Percentiles rank a stretch among this genome's conserved stretches.
phyloP scores from a whole-genome alignment of 2,888 invertebrate genomes.

The Pseudoips prasinana region DNA sequence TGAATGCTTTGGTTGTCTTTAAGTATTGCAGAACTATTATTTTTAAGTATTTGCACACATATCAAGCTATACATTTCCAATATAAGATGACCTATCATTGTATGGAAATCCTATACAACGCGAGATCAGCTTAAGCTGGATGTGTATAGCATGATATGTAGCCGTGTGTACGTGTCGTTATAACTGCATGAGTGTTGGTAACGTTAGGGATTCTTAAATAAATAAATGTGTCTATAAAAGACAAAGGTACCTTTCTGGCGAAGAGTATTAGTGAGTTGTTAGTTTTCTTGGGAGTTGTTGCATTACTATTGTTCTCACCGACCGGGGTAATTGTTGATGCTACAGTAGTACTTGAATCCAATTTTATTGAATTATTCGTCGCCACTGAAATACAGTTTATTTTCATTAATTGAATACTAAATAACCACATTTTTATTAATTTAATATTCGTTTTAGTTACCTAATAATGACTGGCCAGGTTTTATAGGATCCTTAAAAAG shows the following conservation, averaged over 20 bases:
- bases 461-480: conserved; percentile 81
- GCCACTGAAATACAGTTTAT: conserved; percentile 44
- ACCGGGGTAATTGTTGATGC: conserved; percentile 37
- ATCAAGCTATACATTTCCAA: too few species aligned
- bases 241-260: conserved; percentile 92
- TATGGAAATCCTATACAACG: too few species aligned
- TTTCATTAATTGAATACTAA: neutral
- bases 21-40: too few species aligned
- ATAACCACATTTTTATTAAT: neutral
- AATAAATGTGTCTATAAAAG: too few species aligned
- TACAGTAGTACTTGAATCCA: conserved; percentile 31
- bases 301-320: conserved; percentile 37
- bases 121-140: too few species aligned
- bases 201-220: too few species aligned
- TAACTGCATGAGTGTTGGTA: too few species aligned
- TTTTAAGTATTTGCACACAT: too few species aligned
- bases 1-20: too few species aligned
- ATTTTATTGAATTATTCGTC: conserved; percentile 42
- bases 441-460: conserved; percentile 34
- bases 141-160: too few species aligned
- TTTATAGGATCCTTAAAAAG: conserved; percentile 79
- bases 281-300: conserved; percentile 62
- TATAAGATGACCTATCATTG: too few species aligned
- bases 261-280: conserved; percentile 84
- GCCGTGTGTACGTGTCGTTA: too few species aligned